A percentile compares a stretch with the other conserved stretches of the same genome.
phyloP scores from a whole-genome alignment of 2,888 invertebrate genomes.

The Labia minor region DNA sequence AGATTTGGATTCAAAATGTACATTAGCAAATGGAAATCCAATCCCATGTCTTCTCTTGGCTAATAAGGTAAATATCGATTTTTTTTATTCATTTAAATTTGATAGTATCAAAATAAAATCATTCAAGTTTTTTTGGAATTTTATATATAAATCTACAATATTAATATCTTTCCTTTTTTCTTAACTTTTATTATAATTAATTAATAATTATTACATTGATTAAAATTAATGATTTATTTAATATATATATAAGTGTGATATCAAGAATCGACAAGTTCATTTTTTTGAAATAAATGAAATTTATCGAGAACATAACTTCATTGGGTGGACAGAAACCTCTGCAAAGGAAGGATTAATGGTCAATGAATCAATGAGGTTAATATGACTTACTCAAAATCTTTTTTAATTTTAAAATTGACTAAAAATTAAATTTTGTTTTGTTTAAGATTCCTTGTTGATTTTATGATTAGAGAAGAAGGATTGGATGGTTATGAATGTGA shows the following conservation, averaged over 20 bases:
- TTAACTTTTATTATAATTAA: too few relatives aligned
- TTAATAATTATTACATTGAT: neutral
- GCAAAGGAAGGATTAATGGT: constrained; percentile 49
- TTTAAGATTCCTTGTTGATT: constrained; percentile 35
- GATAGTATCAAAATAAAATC: too few relatives aligned
- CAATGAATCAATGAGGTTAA: constrained; percentile 44
- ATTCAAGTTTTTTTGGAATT: too few relatives aligned
- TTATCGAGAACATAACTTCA: constrained; percentile 44
- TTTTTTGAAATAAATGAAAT: constrained; percentile 44
- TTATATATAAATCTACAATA: too few relatives aligned
- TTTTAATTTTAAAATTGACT: neutral
- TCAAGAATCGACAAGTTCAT: constrained; percentile 40
- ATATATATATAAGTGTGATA: constrained; percentile 40
- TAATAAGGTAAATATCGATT: constrained; percentile 39
- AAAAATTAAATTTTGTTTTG: constrained; percentile 13
- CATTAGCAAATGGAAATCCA: constrained; percentile 41
- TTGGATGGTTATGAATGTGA: constrained; percentile 23
- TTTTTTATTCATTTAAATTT: constrained; percentile 9
- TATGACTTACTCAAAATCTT: too few relatives aligned
- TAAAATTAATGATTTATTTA: constrained; percentile 14
- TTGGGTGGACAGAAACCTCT: constrained; percentile 48
- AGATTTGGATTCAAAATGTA: constrained; percentile 46
- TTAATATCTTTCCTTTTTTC: constrained; percentile 19
- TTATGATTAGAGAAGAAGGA: constrained; percentile 35
- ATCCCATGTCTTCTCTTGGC: constrained; percentile 47